These are phyloP conservation scores for Periophthalmodon schlosseri DNA, from an alignment of 2,113 vertebrate genomes.

Conservation along the genomic window DNA sequence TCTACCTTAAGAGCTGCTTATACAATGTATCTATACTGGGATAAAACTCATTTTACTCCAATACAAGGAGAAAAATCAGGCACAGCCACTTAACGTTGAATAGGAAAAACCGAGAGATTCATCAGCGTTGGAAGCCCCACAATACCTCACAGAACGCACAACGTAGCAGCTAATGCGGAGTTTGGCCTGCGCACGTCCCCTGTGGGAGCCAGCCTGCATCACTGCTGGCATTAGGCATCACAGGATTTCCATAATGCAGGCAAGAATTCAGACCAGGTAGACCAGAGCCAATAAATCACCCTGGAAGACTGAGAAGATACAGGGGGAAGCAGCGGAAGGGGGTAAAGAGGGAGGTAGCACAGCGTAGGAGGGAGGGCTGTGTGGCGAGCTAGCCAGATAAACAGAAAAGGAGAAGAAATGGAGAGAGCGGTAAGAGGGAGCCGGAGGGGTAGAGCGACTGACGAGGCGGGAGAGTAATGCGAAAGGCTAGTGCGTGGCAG, in stretches of 20 bases:
- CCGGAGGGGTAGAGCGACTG: conserved; percentile 15
- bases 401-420: conserved; percentile 29
- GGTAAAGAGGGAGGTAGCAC: neutral
- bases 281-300: conserved; percentile 65
- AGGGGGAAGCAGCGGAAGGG: neutral
- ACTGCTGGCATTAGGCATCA: conserved; percentile 43
- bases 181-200: conserved; percentile 28
- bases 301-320: conserved; percentile 28
- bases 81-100: neutral
- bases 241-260: conserved; percentile 63
- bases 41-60: no score
- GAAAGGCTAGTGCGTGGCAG: conserved; percentile 42
- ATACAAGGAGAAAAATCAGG: no score
- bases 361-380: conserved; percentile 3
- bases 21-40: no score
- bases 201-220: conserved; percentile 42
- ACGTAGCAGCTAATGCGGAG: conserved; percentile 32
- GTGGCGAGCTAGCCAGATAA: conserved; percentile 36
- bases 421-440: conserved; percentile 18
- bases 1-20: no score
- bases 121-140: neutral
- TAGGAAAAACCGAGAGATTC: conserved; percentile 12
- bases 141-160: conserved; percentile 8
- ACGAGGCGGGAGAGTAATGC: conserved; percentile 24
- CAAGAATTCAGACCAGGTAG: conserved; percentile 55